Base-by-base conservation (phyloP, 2,113 vertebrate species). In the Xiphophorus couchianus region DNA sequence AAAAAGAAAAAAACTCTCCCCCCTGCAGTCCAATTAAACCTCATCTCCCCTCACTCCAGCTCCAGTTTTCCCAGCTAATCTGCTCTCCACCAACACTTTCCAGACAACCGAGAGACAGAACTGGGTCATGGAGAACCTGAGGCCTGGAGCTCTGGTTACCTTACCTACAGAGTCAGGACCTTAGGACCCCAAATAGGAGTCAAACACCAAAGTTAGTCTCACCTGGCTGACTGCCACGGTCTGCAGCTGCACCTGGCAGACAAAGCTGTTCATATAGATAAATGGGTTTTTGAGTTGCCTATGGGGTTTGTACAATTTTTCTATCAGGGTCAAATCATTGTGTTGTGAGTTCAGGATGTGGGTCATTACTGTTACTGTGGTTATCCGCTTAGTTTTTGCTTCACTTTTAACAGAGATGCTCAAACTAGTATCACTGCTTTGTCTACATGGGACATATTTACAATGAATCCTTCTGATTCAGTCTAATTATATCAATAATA, bases 61-160 rank as follows among this genome's bases (percentile, higher is more conserved):
- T 71, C 5, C 54, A n/a, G 12, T 42, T 30, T 78, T 62, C 4
- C 29, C 8, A n/a, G 48, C 35, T 63, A 3, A 0, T 77, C 69
- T 68, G 12, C 62, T 64, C 71, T 74, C 73, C 44, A 61, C 68
- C 71, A 58, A 13, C 65, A 58, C 37, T 28, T 33, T 76, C 63
- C 69, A 75, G 69, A 80, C 76, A 80, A 28, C 71, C 60, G 35
- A 61, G 66, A 77, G 86, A 92, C 83, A 89, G 82, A 94, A 89
- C 35, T 87, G 85, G 91, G 91, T 88, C 90, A 90, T 14, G 42
- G 69, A 25, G 83, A 94, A 94, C 83, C 84, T 72, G 90, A 93
- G 88, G 85, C 82, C 77, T 78, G 72, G 28, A 29, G 83, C 86
- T 92, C 78, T 68, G 66, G 71, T 93, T 91, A 87, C 85, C 74